A percentile compares a stretch with the other conserved stretches of the same genome.
These are phyloP conservation scores for Drosophila sulfurigaster DNA, from an alignment of 1,140 invertebrate genomes.

Conservation along the genomic window DNA sequence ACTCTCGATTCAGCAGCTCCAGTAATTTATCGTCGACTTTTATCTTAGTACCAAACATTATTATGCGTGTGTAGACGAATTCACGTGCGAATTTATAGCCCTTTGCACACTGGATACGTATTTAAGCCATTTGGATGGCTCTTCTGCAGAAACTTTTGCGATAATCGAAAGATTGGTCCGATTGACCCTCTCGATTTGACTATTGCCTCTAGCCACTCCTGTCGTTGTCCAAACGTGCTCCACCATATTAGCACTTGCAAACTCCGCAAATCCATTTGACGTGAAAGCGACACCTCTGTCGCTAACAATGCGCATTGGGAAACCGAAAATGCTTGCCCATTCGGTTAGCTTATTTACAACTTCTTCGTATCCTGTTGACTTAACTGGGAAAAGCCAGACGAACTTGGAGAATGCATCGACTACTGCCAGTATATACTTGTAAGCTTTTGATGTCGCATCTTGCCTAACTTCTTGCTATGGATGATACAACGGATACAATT, in stretches of 20 bases:
- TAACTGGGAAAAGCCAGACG: neutral
- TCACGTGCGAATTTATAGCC: neutral
- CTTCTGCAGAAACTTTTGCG: neutral
- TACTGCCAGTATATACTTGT: neutral
- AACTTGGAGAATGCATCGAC: neutral
- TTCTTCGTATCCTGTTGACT: constrained; percentile 11
- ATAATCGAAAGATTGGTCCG: neutral
- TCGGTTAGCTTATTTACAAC: no score
- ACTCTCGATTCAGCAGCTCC: no score
- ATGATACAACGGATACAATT: constrained; percentile 22
- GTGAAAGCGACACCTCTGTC: constrained; percentile 4
- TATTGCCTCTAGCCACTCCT: neutral
- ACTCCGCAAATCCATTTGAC: neutral
- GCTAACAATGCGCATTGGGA: neutral
- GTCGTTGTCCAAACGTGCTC: neutral
- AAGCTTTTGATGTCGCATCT: neutral
- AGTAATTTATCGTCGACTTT: no score
- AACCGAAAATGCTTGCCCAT: neutral
- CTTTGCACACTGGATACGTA: neutral
- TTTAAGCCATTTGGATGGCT: neutral
- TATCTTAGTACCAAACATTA: no score
- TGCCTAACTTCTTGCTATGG: constrained; percentile 9
- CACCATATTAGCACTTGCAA: constrained; percentile 3
- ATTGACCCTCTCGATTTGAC: neutral
- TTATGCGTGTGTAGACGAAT: no score